Percentiles rank a stretch among this genome's conserved stretches.
These are phyloP conservation scores for Sesia bembeciformis DNA, from an alignment of 2,888 invertebrate species.

Conservation along the genomic window DNA sequence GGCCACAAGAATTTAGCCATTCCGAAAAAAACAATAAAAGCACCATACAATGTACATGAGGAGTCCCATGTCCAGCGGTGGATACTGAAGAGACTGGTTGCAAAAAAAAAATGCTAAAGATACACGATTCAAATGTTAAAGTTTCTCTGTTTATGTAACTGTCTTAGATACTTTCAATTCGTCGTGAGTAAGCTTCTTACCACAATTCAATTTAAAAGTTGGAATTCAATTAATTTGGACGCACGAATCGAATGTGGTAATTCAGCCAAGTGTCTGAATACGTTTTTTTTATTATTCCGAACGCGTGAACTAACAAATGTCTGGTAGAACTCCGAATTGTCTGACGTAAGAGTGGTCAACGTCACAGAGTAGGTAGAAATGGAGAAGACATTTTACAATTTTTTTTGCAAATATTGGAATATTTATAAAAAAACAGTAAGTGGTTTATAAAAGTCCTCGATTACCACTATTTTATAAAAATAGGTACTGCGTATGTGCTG, in stretches of 20 bases:
- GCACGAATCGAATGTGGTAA: slow-evolving; percentile 7
- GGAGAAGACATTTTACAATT: slow-evolving; percentile 1
- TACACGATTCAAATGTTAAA: background rate
- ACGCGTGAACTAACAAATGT: slow-evolving; percentile 10
- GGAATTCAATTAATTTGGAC: background rate
- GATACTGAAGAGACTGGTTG: background rate
- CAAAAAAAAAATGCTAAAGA: background rate
- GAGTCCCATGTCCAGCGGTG: too few species aligned
- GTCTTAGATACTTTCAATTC: background rate
- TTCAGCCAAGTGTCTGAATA: slow-evolving; percentile 9
- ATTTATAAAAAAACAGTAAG: too few species aligned
- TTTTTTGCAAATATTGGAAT: too few species aligned
- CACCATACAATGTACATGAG: too few species aligned
- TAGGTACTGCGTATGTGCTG: too few species aligned
- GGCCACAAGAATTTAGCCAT: too few species aligned
- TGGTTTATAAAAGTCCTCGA: too few species aligned
- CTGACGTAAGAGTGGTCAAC: slow-evolving; percentile 4
- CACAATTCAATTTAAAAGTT: background rate
- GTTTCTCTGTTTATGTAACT: too few species aligned
- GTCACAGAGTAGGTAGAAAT: background rate
- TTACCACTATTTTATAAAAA: too few species aligned
- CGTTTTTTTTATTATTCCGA: slow-evolving; percentile 5
- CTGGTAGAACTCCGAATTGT: slow-evolving; percentile 7
- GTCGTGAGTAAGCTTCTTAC: background rate
- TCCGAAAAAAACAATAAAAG: too few species aligned